Evolutionary conservation across 2,888 invertebrate species (phyloP).

Genomic region (Yponomeuta evonymella): DNA sequence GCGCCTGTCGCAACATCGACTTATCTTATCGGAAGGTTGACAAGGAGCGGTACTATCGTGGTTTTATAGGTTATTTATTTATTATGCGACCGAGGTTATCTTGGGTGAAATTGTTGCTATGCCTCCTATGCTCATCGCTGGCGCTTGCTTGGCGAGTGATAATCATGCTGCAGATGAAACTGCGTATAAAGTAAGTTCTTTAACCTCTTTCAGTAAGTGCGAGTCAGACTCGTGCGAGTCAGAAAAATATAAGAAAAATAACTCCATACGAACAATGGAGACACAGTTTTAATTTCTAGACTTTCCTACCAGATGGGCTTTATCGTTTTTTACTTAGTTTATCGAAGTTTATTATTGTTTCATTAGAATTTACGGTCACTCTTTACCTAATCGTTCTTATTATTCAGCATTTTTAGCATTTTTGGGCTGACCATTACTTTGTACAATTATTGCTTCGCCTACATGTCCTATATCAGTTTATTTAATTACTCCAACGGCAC

Average conservation of each 20-base stretch:
- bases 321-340: too few species aligned
- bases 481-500: not conserved
- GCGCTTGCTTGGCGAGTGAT: not conserved
- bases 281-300: too few species aligned
- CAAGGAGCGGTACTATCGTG: not conserved
- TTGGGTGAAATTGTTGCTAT: conserved; percentile 21
- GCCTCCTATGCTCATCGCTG: conserved; percentile 15
- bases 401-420: not conserved
- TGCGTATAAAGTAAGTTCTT: too few species aligned
- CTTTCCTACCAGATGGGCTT: too few species aligned
- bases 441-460: not conserved
- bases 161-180: not conserved
- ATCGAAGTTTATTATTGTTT: too few species aligned
- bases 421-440: not conserved
- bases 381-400: not conserved
- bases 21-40: not conserved
- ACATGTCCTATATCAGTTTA: not conserved
- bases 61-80: not conserved
- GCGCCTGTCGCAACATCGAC: not conserved
- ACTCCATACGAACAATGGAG: too few species aligned
- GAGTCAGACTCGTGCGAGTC: too few species aligned
- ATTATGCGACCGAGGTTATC: conserved; percentile 23
- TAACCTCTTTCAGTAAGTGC: too few species aligned
- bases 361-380: not conserved
- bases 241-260: too few species aligned